Base-by-base conservation (phyloP, 2,113 vertebrate genomes). In the Cyprinodon variegatus region DNA sequence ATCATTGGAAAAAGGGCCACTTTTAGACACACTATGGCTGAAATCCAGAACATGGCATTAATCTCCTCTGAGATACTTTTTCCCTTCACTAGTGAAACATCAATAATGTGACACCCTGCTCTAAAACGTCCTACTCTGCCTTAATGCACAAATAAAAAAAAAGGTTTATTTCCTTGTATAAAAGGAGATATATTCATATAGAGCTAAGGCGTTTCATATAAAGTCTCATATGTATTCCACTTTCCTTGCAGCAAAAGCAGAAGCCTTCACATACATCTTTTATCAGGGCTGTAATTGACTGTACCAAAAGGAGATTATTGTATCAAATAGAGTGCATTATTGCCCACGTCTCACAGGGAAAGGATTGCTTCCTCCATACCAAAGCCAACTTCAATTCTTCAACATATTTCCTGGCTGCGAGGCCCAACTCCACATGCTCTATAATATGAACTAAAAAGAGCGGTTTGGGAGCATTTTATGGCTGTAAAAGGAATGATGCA, bases 271-370 rank as follows among this genome's bases (percentile, higher is more conserved):
- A 88, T 86, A 85, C 83, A 88, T 89, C 63, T 86, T 83, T 88
- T 78, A 88, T 83, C 71, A 72, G 65, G 40, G 62, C 77, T 72
- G 74, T 88, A 86, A 89, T 76, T 89, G 79, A 86, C 74, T 83
- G 70, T 78, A 77, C 72, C 62, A 67, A 82, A 88, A 89, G 77
- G 72, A 84, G 78, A 83, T 83, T 79, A 84, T 78, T 76, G 74
- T 77, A 74, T 84, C 69, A 88, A 76, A 79, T 22, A 76, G 67
- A 60, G 60, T 60, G 70, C 11, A 82, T 80, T 82, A 38, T 61
- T 46, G 37, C 63, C 73, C 61, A 39, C 11, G 67, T 82, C 41
- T 43, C 74, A 8, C 39, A 53, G 61, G 39, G 29, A n/a, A 29
- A 78, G 10, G 41, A 1, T 60, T 50, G 11, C 37, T n/a, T 63